Base-by-base conservation (phyloP, 2,888 invertebrate genomes). In the Ophion ventricosus region DNA sequence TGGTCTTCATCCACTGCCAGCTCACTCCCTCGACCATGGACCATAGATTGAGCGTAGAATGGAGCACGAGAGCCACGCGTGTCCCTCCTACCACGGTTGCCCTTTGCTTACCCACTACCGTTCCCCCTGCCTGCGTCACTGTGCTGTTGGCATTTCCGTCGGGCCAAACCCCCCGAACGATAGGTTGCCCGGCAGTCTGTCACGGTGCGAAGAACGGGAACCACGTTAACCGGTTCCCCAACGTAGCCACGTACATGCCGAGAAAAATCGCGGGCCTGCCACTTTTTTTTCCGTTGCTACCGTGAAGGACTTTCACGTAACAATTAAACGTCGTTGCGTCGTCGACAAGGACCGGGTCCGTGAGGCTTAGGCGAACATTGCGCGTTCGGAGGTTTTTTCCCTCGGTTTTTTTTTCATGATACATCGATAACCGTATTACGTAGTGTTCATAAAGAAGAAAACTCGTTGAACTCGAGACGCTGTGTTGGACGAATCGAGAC, bases 141-240 rank as follows among this genome's bases (percentile, higher is more conserved):
- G 82, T 69, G 82, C 75, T 83, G 69, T 40, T 74, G 77, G 72
- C 80, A 70, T 76, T 82, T 82, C 87, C 84, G 86, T 90, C 88
- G 88, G 88, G 87, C 88, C 87, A 88, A 90, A 89, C 85, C 85
- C 85, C 79, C 90, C 89, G 80, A 74, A 73, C 89, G 91, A 90
- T 88, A 90, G 89, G 88, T 89, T 89, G 86, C 90, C 89, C 91
- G 92, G 90, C 93, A 93, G 93, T 92, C 93, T 91, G 90, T 93
- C 91, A 93, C 93, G 92, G 91, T 91, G 92, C 92, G 92, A 93
- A 92, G 91, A 93, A 91, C 93, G 92, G 92, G 92, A 92, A 93
- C 92, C 91, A 93, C 93, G 92, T 90, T 89, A 93, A 92, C 91
- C 92, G 91, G 91, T 92, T 92, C 91, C 90, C 90, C 86, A 88